These are phyloP conservation scores for Ptiloglossa arizonensis DNA, from an alignment of 1,140 invertebrate species.

Conservation along the genomic window DNA sequence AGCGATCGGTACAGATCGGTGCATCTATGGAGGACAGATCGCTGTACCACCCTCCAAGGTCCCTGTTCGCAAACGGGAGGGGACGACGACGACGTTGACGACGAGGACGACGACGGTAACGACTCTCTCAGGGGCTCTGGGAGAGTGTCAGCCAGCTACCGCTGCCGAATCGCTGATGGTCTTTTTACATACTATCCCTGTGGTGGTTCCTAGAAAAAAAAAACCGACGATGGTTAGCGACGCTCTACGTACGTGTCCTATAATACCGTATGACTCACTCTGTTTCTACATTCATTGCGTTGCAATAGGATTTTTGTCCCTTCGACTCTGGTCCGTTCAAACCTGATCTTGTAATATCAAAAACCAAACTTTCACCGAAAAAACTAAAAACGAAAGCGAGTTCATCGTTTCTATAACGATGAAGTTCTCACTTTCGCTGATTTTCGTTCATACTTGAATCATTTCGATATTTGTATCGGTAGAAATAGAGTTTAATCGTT, in stretches of 20 bases:
- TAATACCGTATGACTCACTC: conserved; percentile 48
- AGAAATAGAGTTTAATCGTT: no score
- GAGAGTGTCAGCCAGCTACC: conserved; percentile 23
- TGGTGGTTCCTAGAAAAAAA: conserved; percentile 19
- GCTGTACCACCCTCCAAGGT: background rate
- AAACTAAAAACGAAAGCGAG: no score
- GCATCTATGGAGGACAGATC: conserved; percentile 9
- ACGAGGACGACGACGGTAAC: conserved; percentile 46
- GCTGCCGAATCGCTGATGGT: conserved; percentile 40
- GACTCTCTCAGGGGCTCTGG: conserved; percentile 61
- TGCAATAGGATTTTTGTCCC: no score
- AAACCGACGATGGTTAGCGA: conserved; percentile 21
- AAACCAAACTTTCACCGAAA: no score
- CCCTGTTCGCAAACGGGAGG: conserved; percentile 1
- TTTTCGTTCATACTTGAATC: no score
- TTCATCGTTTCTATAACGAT: no score
- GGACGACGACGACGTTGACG: conserved; percentile 34
- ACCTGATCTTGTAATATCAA: no score
- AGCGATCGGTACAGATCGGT: conserved; percentile 26
- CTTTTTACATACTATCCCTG: conserved; percentile 53
- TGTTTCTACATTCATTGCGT: background rate
- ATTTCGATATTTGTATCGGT: no score
- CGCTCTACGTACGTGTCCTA: conserved; percentile 12
- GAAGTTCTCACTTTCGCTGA: no score
- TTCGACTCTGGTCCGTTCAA: no score